Evolutionary conservation across 2,113 vertebrate genomes (phyloP).

Genomic region (Rhagologus leucostigma): DNA sequence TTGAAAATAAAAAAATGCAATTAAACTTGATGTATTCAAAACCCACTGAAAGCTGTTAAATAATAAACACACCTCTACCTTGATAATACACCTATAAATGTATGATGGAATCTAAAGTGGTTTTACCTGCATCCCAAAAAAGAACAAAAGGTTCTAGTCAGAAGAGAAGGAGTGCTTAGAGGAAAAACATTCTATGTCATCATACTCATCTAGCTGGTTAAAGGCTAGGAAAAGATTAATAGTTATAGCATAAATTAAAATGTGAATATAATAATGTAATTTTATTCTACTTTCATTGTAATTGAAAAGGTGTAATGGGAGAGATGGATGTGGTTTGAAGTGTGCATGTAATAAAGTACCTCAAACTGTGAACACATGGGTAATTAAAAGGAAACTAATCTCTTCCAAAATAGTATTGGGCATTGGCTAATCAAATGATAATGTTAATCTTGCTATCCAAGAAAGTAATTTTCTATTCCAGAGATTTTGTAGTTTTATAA

Average conservation of each 20-base stretch:
- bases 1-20: not conserved
- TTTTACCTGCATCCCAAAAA: not conserved
- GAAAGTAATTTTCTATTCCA: constrained; percentile 18
- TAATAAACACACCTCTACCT: not conserved
- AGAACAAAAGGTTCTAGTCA: not conserved
- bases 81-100: not conserved
- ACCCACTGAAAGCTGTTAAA: not conserved
- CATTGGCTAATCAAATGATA: constrained; percentile 39
- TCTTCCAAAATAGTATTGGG: constrained; percentile 1
- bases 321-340: constrained; percentile 35
- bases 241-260: constrained; percentile 38
- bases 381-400: constrained; percentile 47
- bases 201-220: not conserved
- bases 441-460: not conserved
- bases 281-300: constrained; percentile 29
- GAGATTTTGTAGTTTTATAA: not conserved
- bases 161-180: not conserved
- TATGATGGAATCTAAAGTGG: not conserved
- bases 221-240: constrained; percentile 28
- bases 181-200: not conserved
- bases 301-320: constrained; percentile 48
- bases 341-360: constrained; percentile 20
- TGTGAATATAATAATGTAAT: constrained; percentile 31
- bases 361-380: constrained; percentile 28
- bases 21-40: not conserved